phyloP scores from a whole-genome alignment of 2,888 invertebrate genomes.

The Apamea epomidion region DNA sequence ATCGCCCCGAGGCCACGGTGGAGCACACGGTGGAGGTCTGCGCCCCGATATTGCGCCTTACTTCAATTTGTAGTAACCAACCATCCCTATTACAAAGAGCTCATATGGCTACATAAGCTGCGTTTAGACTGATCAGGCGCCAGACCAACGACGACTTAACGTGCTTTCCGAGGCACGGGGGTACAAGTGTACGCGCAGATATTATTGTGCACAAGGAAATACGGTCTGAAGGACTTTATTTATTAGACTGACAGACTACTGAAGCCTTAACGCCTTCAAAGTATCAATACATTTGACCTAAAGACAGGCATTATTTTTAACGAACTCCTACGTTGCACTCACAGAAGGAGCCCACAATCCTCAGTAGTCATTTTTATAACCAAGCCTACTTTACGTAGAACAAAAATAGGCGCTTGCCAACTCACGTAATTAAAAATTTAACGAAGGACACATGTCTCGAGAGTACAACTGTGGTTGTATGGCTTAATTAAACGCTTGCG shows the following conservation, averaged over 20 bases:
- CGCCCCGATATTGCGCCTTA: too few relatives aligned
- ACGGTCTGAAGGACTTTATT: too few relatives aligned
- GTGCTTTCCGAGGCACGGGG: too few relatives aligned
- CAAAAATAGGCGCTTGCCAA: background rate
- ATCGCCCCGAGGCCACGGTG: too few relatives aligned
- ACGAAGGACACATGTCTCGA: conserved; percentile 6
- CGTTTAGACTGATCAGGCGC: background rate
- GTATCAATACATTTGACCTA: background rate
- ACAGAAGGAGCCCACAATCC: background rate
- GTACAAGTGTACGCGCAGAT: too few relatives aligned
- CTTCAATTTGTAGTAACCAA: too few relatives aligned
- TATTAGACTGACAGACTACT: background rate
- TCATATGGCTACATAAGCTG: background rate
- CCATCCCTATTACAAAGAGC: too few relatives aligned
- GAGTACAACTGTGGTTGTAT: background rate
- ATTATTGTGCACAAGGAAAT: too few relatives aligned
- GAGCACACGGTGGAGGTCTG: too few relatives aligned
- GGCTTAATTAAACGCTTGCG: conserved; percentile 38
- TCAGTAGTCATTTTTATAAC: background rate
- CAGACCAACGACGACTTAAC: too few relatives aligned
- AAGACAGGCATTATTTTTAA: background rate
- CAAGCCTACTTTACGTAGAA: background rate
- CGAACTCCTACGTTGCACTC: background rate
- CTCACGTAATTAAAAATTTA: conserved; percentile 11
- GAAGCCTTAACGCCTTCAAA: background rate